Base-by-base conservation (phyloP, 1,140 invertebrate species). In the Frieseomelitta varia region DNA sequence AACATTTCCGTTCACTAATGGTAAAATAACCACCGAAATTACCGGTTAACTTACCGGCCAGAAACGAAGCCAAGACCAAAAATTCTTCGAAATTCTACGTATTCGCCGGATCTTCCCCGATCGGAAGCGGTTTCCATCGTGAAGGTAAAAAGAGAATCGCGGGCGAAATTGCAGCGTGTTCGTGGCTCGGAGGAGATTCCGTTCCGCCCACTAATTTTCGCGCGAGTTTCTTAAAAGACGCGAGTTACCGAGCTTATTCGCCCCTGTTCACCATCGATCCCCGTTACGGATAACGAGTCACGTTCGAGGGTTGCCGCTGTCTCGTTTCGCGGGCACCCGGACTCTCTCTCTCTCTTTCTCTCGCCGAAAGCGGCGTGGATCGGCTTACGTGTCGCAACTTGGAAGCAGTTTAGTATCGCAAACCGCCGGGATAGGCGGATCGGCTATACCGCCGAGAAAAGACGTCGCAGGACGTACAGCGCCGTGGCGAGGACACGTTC, bases 381-480 rank as follows among this genome's bases (percentile, higher is more conserved):
- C 91, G 91, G 90, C 90, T 92, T 92, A 92, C 90, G 89, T 91
- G 91, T 91, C 89, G 86, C 88, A 92, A 92, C 89, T 92, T 91
- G 80, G 88, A 92, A 91, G 85, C 85, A 92, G 90, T 92, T 87
- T 88, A 89, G 85, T 87, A 87, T 61, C 88, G 81, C 90, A 90
- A 90, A 92, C 91, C 88, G 34, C 73, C 80, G 84, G 39, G 77
- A 81, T 85, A 61, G 85, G 87, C 55, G 81, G 90, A 87, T 87
- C 75, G 85, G 10, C 34, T 68, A 79, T 71, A 55, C 67, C 10
- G 71, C 10, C 39, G 79, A 79, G 79, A 24, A 61, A 88, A 88
- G 86, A 81, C 53, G 65, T 85, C 69, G 30, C 67, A 53, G 56
- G 19, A 75, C 53, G 78, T 81, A 67, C 17, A 84, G 39, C 8